Evolutionary conservation across 1,140 invertebrate species (phyloP), one percentile per base, ranked within the genome.

Genomic region (fruit fly (Drosophila melanogaster)): DNA sequence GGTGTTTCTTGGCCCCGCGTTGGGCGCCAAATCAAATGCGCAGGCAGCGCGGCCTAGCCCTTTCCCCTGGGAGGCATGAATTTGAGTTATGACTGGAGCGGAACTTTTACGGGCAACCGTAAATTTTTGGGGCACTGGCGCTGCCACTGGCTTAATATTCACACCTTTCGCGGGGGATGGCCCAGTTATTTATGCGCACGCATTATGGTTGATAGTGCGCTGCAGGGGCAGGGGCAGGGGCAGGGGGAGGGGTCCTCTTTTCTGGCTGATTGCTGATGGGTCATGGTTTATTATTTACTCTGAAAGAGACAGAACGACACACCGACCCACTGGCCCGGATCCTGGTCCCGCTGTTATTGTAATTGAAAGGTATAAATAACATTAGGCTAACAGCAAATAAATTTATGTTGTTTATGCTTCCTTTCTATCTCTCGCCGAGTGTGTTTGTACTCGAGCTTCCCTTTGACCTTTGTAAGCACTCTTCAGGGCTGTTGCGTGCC

Each of bases 351-450:
- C 76, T 84, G 84, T 87, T 80, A 89, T 87, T 84, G 77, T 89
- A 89, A 90, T 89, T 89, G 84, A 89, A 89, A 77, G 84, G 80
- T 90, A 89, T 89, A 89, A 89, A 89, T 89, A 89, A 89, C 84
- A 89, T 89, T 89, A 89, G 80, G 84, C 85, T 84, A 89, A 89
- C 77, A 80, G 84, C 85, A 89, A 89, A 89, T 89, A 89, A 89
- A 89, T 89, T 87, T 78, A 87, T 87, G 83, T 78, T 81, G 78
- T 75, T 72, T 75, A 84, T 65, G 73, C 71, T 77, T 50, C 59
- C 58, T 79, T 54, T 64, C 19, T 22, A 22, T 22, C 19, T 22
- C 53, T 77, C 50, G 59, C 55, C 58, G 59, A 64, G 50, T 73
- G 67, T 54, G 67, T 61, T 71, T 72, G 76, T 66, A 53, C 46